These are phyloP conservation scores for Amphiprion ocellaris DNA, from an alignment of 2,113 vertebrate genomes.

Conservation along the genomic window DNA sequence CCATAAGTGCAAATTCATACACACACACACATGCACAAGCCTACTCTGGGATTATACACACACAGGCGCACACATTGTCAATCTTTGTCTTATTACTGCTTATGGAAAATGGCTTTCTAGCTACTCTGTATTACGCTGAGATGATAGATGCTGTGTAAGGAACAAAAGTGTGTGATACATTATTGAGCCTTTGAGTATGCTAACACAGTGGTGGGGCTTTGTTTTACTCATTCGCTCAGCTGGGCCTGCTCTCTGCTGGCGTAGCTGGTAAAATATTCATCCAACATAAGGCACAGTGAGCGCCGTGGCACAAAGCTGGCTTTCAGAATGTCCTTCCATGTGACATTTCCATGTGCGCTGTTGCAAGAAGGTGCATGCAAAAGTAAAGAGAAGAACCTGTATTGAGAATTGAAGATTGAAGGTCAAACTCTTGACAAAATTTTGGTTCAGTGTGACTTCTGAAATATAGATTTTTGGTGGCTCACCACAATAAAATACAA, in stretches of 20 bases:
- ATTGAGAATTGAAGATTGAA: slow-evolving; percentile 3
- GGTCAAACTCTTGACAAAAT: slow-evolving; percentile 12
- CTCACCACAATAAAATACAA: background rate
- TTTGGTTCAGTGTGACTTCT: background rate
- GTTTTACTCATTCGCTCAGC: slow-evolving; percentile 66
- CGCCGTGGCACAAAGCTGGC: slow-evolving; percentile 4
- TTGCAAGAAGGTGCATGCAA: slow-evolving; percentile 13
- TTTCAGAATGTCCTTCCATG: slow-evolving; percentile 19
- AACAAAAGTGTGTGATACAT: slow-evolving; percentile 77
- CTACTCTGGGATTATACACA: slow-evolving; percentile 9
- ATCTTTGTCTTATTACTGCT: slow-evolving; percentile 72
- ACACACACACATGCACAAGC: background rate
- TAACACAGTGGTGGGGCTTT: slow-evolving; percentile 71
- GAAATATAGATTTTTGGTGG: background rate
- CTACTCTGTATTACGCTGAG: slow-evolving; percentile 58
- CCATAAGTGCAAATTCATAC: slow-evolving; percentile 23
- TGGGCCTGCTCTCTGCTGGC: slow-evolving; percentile 44
- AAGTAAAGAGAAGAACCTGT: background rate
- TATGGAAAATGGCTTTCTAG: slow-evolving; percentile 65
- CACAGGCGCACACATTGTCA: slow-evolving; percentile 39
- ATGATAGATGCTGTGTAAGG: slow-evolving; percentile 76
- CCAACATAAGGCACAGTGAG: slow-evolving; percentile 32
- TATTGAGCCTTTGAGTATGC: slow-evolving; percentile 71
- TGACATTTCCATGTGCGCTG: slow-evolving; percentile 1
- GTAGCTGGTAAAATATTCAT: slow-evolving; percentile 69